These are phyloP conservation scores for Xiphophorus birchmanni DNA, from an alignment of 2,797 vertebrate species.

Conservation along the genomic window DNA sequence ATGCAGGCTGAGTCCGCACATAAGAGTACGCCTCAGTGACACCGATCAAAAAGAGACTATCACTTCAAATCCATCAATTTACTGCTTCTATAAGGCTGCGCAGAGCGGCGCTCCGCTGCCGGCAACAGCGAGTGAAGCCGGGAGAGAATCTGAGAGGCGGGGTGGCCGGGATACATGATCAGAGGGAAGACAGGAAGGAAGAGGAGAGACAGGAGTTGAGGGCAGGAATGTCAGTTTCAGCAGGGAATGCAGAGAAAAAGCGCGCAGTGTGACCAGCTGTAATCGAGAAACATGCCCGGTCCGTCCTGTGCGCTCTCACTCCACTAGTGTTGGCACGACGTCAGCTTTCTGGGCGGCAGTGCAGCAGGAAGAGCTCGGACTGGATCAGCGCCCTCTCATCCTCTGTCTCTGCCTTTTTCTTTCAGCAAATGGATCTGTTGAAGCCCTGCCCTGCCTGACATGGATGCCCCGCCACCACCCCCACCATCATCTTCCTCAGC, in stretches of 20 bases:
- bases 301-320: slow-evolving; percentile 61
- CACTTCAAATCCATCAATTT: slow-evolving; percentile 71
- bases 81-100: slow-evolving; percentile 54
- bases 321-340: slow-evolving; percentile 85
- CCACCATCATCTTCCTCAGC: slow-evolving; percentile 72
- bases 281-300: slow-evolving; percentile 81
- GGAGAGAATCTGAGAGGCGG: slow-evolving; percentile 40
- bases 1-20: slow-evolving; percentile 41
- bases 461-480: slow-evolving; percentile 88
- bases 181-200: background rate
- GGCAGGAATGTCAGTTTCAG: slow-evolving; percentile 66
- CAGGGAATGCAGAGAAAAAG: slow-evolving; percentile 66
- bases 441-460: slow-evolving; percentile 88
- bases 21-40: slow-evolving; percentile 66
- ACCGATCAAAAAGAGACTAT: slow-evolving; percentile 63
- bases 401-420: slow-evolving; percentile 75
- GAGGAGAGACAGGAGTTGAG: slow-evolving; percentile 3
- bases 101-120: slow-evolving; percentile 38
- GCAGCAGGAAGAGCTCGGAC: slow-evolving; percentile 86
- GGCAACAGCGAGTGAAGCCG: background rate
- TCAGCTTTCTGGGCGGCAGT: slow-evolving; percentile 91
- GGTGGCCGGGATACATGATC: slow-evolving; percentile 40
- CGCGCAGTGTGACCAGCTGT: slow-evolving; percentile 81
- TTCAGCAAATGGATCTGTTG: slow-evolving; percentile 89
- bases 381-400: slow-evolving; percentile 33